Conservation (phyloP, 1,140 invertebrate species). For the Gonatopus flavifemur region DNA sequence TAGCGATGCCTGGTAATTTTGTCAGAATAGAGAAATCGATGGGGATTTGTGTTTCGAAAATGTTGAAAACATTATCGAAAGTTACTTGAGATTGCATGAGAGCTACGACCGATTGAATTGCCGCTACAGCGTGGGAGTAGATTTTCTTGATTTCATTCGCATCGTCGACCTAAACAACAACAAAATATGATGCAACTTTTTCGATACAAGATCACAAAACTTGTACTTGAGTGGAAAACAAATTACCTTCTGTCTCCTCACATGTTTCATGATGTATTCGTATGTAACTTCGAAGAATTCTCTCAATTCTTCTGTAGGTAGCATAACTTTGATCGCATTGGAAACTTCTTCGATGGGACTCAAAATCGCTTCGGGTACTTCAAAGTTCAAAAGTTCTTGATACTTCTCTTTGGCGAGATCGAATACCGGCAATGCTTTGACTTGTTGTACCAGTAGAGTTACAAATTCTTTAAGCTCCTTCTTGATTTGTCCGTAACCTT, state of each 20-base stretch:
- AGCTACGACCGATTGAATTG: conserved; percentile 54
- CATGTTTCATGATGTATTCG: conserved; percentile 63
- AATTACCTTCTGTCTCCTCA: conserved; percentile 44
- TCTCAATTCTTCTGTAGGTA: conserved; percentile 64
- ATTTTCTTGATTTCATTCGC: conserved; percentile 60
- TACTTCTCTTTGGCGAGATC: conserved; percentile 60
- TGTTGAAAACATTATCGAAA: conserved; percentile 29
- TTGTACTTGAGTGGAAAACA: conserved; percentile 1
- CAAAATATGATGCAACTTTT: conserved; percentile 1
- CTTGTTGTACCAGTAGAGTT: conserved; percentile 54
- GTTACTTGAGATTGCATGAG: conserved; percentile 33
- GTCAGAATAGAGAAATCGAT: conserved; percentile 46
- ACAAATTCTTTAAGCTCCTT: conserved; percentile 57
- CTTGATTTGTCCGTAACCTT: conserved; percentile 52
- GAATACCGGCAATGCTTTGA: conserved; percentile 61
- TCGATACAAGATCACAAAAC: not conserved
- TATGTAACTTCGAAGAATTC: conserved; percentile 59
- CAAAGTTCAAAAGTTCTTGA: conserved; percentile 31
- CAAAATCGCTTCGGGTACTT: conserved; percentile 58
- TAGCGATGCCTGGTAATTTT: conserved; percentile 54
- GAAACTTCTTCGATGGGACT: conserved; percentile 57
- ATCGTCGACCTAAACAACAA: conserved; percentile 58
- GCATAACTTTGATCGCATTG: conserved; percentile 51
- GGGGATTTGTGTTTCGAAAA: conserved; percentile 41
- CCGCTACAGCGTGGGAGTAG: conserved; percentile 50